These are phyloP conservation scores for Umimayanthus chanpuru DNA, from an alignment of 92 coral and sea anemone species.

Conservation along the genomic window DNA sequence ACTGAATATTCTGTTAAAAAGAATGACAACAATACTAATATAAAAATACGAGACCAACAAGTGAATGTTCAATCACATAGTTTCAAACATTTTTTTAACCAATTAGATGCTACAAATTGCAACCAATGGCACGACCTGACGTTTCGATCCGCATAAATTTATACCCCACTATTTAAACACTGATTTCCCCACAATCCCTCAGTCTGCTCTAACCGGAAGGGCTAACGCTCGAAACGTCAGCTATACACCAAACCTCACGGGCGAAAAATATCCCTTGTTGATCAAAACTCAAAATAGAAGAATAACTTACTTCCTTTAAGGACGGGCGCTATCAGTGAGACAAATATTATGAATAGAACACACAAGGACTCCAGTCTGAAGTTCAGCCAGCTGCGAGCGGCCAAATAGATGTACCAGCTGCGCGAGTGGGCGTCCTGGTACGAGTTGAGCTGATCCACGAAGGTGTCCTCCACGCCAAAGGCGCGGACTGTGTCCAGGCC, in stretches of 20 bases:
- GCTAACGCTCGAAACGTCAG: too few relatives aligned
- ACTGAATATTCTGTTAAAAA: too few relatives aligned
- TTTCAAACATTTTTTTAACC: too few relatives aligned
- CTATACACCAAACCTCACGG: too few relatives aligned
- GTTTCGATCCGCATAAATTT: too few relatives aligned
- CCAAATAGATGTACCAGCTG: constrained; percentile 81
- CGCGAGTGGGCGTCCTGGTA: constrained; percentile 91
- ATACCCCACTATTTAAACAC: too few relatives aligned
- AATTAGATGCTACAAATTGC: too few relatives aligned
- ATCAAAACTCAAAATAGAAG: too few relatives aligned
- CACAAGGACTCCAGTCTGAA: constrained; percentile 79
- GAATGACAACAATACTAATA: background rate
- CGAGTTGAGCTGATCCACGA: constrained; percentile 73
- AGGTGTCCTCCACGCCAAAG: constrained; percentile 72
- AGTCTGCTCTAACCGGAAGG: too few relatives aligned
- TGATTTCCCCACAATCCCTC: too few relatives aligned
- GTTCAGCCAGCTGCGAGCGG: constrained; percentile 84
- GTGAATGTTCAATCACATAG: background rate
- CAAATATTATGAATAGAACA: constrained; percentile 75
- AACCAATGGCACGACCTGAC: too few relatives aligned
- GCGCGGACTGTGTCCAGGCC: constrained; percentile 94
- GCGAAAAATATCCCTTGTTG: too few relatives aligned
- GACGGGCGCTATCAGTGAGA: constrained; percentile 80
- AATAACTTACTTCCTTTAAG: constrained; percentile 71
- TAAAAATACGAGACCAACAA: background rate